Evolutionary conservation across 2,888 invertebrate genomes (phyloP), one percentile per base, ranked within the genome.

Genomic region (Orthosia gracilis): DNA sequence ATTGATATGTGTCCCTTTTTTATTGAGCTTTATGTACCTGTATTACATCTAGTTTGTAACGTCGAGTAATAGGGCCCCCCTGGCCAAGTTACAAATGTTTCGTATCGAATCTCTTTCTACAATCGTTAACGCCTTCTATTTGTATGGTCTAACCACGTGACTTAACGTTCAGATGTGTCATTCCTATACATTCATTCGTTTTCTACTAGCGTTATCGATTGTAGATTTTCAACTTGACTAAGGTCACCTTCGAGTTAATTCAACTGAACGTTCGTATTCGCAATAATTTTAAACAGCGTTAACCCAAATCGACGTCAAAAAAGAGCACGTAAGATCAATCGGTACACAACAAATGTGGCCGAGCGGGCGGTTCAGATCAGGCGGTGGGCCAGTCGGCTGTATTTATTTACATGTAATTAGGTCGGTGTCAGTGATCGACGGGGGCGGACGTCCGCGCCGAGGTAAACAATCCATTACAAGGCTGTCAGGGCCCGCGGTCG

Each of bases 331-430:
- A 78, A 84, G 84, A 82, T 89, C 89, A 90, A 86, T 84, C 87
- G 87, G 86, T 84, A 82, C 84, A 69, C 68, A 79, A 72, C 83
- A 76, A 84, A 86, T 82, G 77, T 83, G 69, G 78, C 65, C 55
- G 73, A 57, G 70, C 54, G 74, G 55, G 31, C 50, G 87, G 87
- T 85, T 89, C 87, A 87, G 87, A 89, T 87, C 89, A 86, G 85
- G 86, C 88, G 86, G 78, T 74, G 82, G 81, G 61, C 40, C 61
- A 21, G 45, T 2, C 45, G 83, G 86, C 91, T 90, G 94, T 94
- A 94, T 95, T 94, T 94, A 94, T 94, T 95, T 94, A 94, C 94
- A 95, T 94, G 93, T 95, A 95, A 96, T 95, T 94, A 95, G 94
- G 93, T 92, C 92, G 91, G 88, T 91, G 93, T 91, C 93, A 92